Percentiles rank a stretch among this genome's conserved stretches.
Conservation (phyloP, 2,113 vertebrate genomes). For the Falcunculus frontatus region DNA sequence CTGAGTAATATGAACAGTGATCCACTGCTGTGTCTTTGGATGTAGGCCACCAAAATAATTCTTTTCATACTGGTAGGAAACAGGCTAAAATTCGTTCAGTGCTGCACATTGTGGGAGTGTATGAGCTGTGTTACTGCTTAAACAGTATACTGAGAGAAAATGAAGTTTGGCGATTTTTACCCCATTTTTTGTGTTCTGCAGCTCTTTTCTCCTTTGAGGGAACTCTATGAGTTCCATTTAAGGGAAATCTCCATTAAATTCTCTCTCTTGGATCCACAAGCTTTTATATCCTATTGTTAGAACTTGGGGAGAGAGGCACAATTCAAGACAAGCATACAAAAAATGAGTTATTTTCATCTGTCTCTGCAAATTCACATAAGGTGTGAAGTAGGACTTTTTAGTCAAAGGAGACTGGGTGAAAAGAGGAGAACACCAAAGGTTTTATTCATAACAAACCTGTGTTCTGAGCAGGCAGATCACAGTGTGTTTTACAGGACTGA, state of each 20-base stretch:
- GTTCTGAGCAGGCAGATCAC: not conserved
- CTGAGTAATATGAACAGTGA: conserved; percentile 39
- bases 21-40: conserved; percentile 34
- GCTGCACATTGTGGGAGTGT: not conserved
- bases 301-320: not conserved
- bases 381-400: not conserved
- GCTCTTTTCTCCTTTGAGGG: not conserved
- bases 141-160: not conserved
- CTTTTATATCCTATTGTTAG: not conserved
- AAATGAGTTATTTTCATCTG: not conserved
- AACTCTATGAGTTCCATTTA: not conserved
- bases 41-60: not conserved
- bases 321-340: not conserved
- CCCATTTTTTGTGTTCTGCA: not conserved
- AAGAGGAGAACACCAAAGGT: not conserved
- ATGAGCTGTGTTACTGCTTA: not conserved
- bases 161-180: not conserved
- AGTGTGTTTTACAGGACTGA: not conserved
- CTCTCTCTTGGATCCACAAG: not conserved
- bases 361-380: not conserved
- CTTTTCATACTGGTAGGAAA: not conserved
- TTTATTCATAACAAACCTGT: not conserved
- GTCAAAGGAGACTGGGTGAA: not conserved
- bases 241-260: not conserved
- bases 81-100: not conserved